Conservation (phyloP, 2,888 invertebrate genomes). For the Sicus ferrugineus region DNA sequence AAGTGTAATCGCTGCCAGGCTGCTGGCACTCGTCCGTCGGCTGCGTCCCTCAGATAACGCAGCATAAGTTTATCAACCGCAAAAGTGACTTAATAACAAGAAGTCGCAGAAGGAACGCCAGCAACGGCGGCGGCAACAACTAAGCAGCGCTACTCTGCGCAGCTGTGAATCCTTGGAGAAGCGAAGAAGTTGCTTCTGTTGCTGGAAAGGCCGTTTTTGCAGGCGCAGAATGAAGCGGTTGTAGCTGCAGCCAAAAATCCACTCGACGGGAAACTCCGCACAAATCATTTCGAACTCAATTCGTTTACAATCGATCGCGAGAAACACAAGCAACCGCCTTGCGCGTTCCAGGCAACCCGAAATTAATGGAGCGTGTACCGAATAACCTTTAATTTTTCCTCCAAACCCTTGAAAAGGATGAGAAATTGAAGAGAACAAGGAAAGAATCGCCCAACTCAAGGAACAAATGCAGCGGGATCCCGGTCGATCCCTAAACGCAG, state of each 20-base stretch:
- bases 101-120: too few relatives aligned
- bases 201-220: neutral
- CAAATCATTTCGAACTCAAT: slow-evolving; percentile 17
- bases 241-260: too few relatives aligned
- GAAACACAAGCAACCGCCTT: neutral
- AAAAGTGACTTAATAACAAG: slow-evolving; percentile 28
- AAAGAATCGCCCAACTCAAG: neutral
- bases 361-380: slow-evolving; percentile 27
- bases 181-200: neutral
- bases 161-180: neutral
- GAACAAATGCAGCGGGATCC: neutral
- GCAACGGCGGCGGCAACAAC: slow-evolving; percentile 4
- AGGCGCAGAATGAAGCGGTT: too few relatives aligned
- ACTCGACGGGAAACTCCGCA: too few relatives aligned
- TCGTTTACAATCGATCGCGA: slow-evolving; percentile 24
- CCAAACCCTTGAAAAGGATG: too few relatives aligned
- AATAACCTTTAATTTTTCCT: neutral
- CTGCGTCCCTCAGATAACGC: neutral
- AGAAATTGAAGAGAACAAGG: neutral
- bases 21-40: neutral
- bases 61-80: slow-evolving; percentile 27
- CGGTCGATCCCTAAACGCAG: neutral
- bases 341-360: neutral
- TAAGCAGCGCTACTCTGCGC: neutral
- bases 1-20: slow-evolving; percentile 19